A percentile compares a stretch with the other conserved stretches of the same genome.
phyloP scores from a whole-genome alignment of 1,140 invertebrate genomes.

The Scaptomyza montana region DNA sequence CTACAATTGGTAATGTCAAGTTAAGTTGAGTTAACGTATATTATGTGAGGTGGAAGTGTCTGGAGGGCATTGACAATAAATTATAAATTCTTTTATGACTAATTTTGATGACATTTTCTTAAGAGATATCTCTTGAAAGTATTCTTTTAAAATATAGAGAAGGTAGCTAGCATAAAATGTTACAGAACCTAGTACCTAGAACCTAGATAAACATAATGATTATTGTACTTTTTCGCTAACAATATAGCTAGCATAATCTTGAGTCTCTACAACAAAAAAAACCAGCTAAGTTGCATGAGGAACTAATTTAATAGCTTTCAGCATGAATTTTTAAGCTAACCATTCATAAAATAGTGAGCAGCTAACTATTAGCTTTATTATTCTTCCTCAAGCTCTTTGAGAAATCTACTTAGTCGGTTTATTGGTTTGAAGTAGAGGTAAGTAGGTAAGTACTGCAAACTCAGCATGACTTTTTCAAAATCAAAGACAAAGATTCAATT shows the following conservation, averaged over 20 bases:
- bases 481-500: constrained; percentile 54
- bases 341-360: not conserved
- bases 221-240: too few relatives aligned
- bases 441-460: constrained; percentile 27
- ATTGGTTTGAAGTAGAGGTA: not conserved
- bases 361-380: not conserved
- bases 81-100: not conserved
- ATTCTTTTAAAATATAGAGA: not conserved
- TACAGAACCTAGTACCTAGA: too few relatives aligned
- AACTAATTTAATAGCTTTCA: not conserved
- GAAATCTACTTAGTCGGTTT: not conserved
- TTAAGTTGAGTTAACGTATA: not conserved
- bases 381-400: not conserved
- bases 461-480: constrained; percentile 68
- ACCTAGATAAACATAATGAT: too few relatives aligned
- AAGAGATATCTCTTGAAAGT: not conserved
- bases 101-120: not conserved
- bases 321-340: not conserved
- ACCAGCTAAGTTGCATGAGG: not conserved
- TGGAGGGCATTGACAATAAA: constrained; percentile 1
- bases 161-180: not conserved
- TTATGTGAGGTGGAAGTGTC: not conserved
- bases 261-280: not conserved
- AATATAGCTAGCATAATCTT: not conserved
- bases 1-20: constrained; percentile 11